Evolutionary conservation across 2,888 invertebrate species (phyloP).

Genomic region (Caprella mutica): DNA sequence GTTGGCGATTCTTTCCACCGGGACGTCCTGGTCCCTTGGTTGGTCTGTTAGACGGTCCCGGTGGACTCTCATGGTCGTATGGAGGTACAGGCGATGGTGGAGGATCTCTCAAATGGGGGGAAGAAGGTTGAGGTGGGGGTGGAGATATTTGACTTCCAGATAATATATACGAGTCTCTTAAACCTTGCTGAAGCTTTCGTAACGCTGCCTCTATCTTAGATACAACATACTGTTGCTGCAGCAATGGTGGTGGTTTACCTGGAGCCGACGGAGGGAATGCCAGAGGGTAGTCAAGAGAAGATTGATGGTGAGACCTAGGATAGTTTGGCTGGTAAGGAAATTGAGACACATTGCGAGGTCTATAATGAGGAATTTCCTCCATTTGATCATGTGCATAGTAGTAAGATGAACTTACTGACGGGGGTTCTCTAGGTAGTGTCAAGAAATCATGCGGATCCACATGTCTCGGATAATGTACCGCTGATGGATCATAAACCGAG

Average conservation of each 20-base stretch:
- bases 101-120: conserved; percentile 16
- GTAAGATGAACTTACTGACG: background rate
- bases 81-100: conserved; percentile 24
- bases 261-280: background rate
- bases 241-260: conserved; percentile 11
- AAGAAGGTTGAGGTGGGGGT: conserved; percentile 29
- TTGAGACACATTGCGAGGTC: background rate
- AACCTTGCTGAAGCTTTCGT: conserved; percentile 20
- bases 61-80: conserved; percentile 13
- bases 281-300: background rate
- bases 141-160: conserved; percentile 25
- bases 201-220: conserved; percentile 29
- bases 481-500: conserved; percentile 23
- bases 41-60: conserved; percentile 9
- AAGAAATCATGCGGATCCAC: conserved; percentile 30
- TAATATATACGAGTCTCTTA: conserved; percentile 30
- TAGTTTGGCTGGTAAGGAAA: background rate
- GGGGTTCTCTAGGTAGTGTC: conserved; percentile 20
- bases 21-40: background rate
- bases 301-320: background rate
- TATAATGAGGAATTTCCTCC: conserved; percentile 5
- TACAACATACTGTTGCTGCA: conserved; percentile 17
- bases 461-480: conserved; percentile 30
- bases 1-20: background rate
- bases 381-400: background rate